Evolutionary conservation across 2,113 vertebrate genomes (phyloP).

Genomic region (Trematocara variabile): DNA sequence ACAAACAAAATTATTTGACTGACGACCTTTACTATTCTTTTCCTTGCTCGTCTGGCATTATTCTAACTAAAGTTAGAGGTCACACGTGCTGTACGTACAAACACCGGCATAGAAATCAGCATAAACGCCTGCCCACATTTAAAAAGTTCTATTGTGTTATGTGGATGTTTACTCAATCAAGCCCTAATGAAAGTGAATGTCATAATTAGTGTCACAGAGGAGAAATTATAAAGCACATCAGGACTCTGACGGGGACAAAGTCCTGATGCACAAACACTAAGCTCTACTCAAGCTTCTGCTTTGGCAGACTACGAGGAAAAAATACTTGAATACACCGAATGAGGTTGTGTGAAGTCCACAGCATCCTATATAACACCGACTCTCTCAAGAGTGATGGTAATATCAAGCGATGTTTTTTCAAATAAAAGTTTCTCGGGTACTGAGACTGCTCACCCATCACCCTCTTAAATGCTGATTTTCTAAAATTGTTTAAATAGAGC

Average conservation of each 20-base stretch:
- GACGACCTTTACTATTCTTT: fast-evolving
- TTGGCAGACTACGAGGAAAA: neutral
- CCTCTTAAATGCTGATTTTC: neutral
- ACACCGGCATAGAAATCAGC: neutral
- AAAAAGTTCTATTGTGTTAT: neutral
- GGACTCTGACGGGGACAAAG: neutral
- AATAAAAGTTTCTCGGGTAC: conserved; percentile 2
- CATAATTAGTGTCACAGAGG: conserved; percentile 2
- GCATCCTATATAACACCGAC: conserved; percentile 12
- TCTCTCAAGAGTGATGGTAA: conserved; percentile 13
- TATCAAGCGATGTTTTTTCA: conserved; percentile 20
- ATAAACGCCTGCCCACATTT: neutral
- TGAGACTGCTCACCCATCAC: neutral
- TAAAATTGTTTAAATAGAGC: neutral
- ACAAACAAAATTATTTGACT: neutral
- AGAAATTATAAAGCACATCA: neutral
- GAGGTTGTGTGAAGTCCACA: neutral
- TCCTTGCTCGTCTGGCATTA: neutral
- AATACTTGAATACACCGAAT: neutral
- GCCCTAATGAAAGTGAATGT: neutral
- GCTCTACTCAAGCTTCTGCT: conserved; percentile 1
- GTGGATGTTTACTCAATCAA: neutral
- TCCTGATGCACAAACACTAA: neutral
- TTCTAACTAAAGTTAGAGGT: neutral
- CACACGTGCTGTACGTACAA: neutral